phyloP scores from a whole-genome alignment of 2,888 invertebrate species.

The Lepidocyrtinus sp. region DNA sequence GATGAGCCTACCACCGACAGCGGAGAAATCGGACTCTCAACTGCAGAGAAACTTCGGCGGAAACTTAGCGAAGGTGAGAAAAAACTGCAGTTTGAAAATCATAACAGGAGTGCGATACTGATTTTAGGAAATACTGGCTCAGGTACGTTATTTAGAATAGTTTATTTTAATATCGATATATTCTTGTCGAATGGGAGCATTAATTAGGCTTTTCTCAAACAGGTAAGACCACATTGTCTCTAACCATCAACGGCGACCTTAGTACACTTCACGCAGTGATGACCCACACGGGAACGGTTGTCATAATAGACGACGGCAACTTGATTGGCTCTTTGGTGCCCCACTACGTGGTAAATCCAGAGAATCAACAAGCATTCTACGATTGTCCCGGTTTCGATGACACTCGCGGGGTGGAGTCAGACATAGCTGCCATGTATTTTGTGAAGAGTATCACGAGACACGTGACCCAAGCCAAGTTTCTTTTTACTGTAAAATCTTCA shows the following conservation, averaged over 20 bases:
- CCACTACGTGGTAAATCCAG: too few species aligned
- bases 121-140: conserved; percentile 27
- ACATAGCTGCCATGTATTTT: conserved; percentile 7
- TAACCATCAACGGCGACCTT: conserved; percentile 14
- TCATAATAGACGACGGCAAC: conserved; percentile 26
- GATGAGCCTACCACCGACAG: too few species aligned
- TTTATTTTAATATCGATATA: too few species aligned
- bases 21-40: too few species aligned
- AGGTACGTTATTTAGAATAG: too few species aligned
- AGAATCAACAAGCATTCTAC: conserved; percentile 14
- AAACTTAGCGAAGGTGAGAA: too few species aligned
- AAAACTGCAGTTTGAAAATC: too few species aligned
- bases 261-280: not conserved
- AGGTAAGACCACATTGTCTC: conserved; percentile 14
- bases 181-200: too few species aligned
- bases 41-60: too few species aligned
- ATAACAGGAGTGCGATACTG: too few species aligned
- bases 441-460: not conserved
- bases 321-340: not conserved
- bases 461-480: not conserved
- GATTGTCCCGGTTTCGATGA: conserved; percentile 32
- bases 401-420: conserved; percentile 1
- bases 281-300: not conserved
- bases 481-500: conserved; percentile 10
- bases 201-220: too few species aligned